Evolutionary conservation across 2,797 vertebrate genomes (phyloP).

Genomic region (Scolopax rusticola): DNA sequence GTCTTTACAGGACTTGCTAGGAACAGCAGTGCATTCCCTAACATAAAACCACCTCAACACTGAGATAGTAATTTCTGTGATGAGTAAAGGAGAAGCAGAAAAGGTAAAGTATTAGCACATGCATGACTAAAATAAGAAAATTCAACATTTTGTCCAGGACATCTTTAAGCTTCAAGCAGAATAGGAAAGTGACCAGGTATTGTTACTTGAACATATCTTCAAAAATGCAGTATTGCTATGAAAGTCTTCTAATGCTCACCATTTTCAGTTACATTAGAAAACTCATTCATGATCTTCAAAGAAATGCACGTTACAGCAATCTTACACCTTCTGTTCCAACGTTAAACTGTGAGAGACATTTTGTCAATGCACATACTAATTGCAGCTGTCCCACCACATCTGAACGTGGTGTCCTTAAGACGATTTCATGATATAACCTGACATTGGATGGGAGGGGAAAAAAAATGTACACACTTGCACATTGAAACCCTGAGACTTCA

Average conservation of each 20-base stretch:
- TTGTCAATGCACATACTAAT: not conserved
- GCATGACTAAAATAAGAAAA: not conserved
- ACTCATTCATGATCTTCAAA: not conserved
- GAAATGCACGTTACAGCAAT: not conserved
- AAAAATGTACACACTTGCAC: not conserved
- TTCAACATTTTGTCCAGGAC: not conserved
- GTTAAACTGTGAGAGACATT: not conserved
- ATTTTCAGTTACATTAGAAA: not conserved
- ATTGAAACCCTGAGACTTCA: not conserved
- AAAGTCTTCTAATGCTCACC: not conserved
- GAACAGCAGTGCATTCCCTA: not conserved
- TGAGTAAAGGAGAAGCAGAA: not conserved
- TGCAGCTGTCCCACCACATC: not conserved
- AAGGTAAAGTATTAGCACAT: not conserved
- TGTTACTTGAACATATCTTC: not conserved
- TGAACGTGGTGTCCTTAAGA: not conserved
- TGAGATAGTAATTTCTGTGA: not conserved
- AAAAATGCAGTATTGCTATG: not conserved
- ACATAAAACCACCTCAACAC: not conserved
- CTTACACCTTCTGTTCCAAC: not conserved
- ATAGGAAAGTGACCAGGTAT: not conserved
- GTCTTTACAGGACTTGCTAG: not conserved
- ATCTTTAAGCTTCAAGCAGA: not conserved
- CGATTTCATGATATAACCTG: not conserved
- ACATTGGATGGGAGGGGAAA: accelerated